Evolutionary conservation across 2,797 vertebrate genomes (phyloP).

Genomic region (Cyclura pinguis): DNA sequence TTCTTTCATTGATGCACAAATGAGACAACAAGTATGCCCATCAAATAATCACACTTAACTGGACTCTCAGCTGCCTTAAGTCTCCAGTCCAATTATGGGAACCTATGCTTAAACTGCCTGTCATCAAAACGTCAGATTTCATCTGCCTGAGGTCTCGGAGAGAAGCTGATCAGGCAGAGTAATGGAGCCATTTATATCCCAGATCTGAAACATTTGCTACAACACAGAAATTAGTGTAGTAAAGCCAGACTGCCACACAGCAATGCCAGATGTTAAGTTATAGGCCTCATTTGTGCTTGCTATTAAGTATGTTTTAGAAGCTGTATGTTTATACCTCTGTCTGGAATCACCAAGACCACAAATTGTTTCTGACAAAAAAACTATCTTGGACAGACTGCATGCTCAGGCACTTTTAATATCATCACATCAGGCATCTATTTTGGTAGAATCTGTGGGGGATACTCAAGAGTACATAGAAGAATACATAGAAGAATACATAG

Average conservation of each 20-base stretch:
- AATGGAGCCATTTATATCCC: slow-evolving; percentile 46
- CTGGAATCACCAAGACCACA: background rate
- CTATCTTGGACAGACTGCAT: background rate
- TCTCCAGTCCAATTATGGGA: slow-evolving; percentile 31
- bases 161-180: slow-evolving; percentile 23
- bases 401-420: background rate
- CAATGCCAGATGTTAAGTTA: slow-evolving; percentile 44
- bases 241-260: slow-evolving; percentile 27
- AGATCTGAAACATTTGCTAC: slow-evolving; percentile 34
- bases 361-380: background rate
- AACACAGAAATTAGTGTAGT: slow-evolving; percentile 36
- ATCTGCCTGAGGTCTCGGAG: slow-evolving; percentile 24
- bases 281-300: slow-evolving; percentile 28
- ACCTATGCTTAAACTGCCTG: slow-evolving; percentile 28
- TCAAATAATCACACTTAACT: slow-evolving; percentile 50
- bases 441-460: background rate
- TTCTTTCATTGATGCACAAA: slow-evolving; percentile 23
- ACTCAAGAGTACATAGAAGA: background rate
- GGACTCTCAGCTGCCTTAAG: slow-evolving; percentile 40
- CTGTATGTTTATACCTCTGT: background rate
- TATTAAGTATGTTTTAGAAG: slow-evolving; percentile 27
- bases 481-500: background rate
- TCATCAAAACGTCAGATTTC: slow-evolving; percentile 43
- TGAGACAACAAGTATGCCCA: slow-evolving; percentile 36
- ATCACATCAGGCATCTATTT: background rate